Percentiles rank a stretch among this genome's conserved stretches.
These are phyloP conservation scores for Thereva nobilitata DNA, from an alignment of 2,888 invertebrate genomes.

Conservation along the genomic window DNA sequence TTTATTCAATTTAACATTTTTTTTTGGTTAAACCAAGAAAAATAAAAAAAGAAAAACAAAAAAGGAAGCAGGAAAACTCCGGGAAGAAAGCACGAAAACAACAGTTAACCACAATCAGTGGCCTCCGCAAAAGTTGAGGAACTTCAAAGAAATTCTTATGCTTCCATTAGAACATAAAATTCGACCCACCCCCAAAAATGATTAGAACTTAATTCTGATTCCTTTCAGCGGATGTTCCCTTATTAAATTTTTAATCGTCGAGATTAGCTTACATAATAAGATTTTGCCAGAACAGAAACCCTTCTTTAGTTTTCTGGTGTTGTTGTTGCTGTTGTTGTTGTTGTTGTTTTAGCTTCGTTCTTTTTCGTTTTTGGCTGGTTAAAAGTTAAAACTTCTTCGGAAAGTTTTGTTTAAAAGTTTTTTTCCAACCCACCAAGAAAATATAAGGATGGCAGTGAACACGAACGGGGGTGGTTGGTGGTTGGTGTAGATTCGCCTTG, in stretches of 20 bases:
- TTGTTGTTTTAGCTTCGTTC: no score
- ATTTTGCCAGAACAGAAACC: slow-evolving; percentile 15
- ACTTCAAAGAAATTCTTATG: slow-evolving; percentile 10
- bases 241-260: slow-evolving; percentile 33
- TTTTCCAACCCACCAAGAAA: slow-evolving; percentile 20
- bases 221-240: neutral
- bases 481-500: neutral
- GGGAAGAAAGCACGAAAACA: slow-evolving; percentile 8
- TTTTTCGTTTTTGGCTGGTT: neutral
- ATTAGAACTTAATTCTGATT: slow-evolving; percentile 29
- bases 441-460: slow-evolving; percentile 18
- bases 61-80: no score
- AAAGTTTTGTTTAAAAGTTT: slow-evolving; percentile 16
- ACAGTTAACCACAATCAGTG: slow-evolving; percentile 26
- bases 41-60: no score
- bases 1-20: no score
- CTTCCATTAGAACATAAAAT: slow-evolving; percentile 3
- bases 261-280: slow-evolving; percentile 31
- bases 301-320: no score
- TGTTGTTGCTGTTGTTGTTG: no score
- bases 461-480: neutral
- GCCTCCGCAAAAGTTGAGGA: slow-evolving; percentile 11
- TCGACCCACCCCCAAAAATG: slow-evolving; percentile 1
- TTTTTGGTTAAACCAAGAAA: no score
- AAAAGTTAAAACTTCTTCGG: slow-evolving; percentile 14